Percentiles rank a stretch among this genome's conserved stretches.
These are phyloP conservation scores for Dynastes hyllus DNA, from an alignment of 2,888 invertebrate species.

Conservation along the genomic window DNA sequence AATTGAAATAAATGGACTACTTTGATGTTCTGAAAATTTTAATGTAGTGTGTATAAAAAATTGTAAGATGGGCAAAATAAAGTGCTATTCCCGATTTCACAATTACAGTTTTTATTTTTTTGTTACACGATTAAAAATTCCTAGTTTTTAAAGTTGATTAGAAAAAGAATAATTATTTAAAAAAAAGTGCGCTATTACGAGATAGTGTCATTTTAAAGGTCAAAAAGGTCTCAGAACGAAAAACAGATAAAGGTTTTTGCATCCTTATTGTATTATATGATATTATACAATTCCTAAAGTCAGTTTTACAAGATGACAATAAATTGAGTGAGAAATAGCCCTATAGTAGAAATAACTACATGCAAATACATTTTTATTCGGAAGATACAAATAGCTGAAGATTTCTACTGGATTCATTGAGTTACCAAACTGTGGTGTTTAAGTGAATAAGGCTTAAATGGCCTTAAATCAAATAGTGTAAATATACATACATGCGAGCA, in stretches of 20 bases:
- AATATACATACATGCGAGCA: neutral
- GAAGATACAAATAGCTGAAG: neutral
- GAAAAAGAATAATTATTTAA: too few species aligned
- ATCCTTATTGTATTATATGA: neutral
- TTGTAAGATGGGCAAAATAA: neutral
- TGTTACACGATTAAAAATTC: too few species aligned
- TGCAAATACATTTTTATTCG: neutral
- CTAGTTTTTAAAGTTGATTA: too few species aligned
- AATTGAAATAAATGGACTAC: conserved; percentile 60
- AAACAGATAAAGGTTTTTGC: conserved; percentile 12
- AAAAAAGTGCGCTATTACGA: neutral
- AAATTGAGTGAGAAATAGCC: too few species aligned
- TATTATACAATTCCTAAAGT: neutral
- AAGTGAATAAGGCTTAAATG: too few species aligned
- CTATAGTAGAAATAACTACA: neutral
- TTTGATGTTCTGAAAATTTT: too few species aligned
- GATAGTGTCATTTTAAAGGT: conserved; percentile 22
- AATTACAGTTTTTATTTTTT: too few species aligned
- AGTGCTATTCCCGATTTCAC: too few species aligned
- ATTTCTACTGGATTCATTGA: neutral
- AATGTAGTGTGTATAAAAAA: too few species aligned
- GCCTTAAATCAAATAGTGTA: neutral
- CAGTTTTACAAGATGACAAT: conserved; percentile 13
- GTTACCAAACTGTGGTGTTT: neutral
- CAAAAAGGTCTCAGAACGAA: conserved; percentile 44